Percentiles rank a stretch among this genome's conserved stretches.
These are phyloP conservation scores for Glossosoma conforme DNA, from an alignment of 1,140 invertebrate genomes.

Conservation along the genomic window DNA sequence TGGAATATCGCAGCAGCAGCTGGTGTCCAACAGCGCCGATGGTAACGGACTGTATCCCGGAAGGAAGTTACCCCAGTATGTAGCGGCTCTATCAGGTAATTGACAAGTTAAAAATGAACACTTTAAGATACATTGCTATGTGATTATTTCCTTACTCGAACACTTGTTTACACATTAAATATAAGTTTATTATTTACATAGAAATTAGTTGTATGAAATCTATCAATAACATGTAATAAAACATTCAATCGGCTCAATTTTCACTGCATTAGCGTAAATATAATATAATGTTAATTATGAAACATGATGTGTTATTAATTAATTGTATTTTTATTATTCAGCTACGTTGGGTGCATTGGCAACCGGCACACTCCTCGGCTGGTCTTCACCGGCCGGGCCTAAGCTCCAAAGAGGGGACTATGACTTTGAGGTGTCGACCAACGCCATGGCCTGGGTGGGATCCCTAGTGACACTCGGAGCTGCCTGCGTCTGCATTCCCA, in stretches of 20 bases:
- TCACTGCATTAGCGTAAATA: slow-evolving; percentile 1
- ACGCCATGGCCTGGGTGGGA: slow-evolving; percentile 66
- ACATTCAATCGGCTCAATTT: too few species aligned
- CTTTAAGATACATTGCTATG: too few species aligned
- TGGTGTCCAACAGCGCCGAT: slow-evolving; percentile 42
- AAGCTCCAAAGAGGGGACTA: slow-evolving; percentile 50
- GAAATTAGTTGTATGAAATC: too few species aligned
- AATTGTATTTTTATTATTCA: slow-evolving; percentile 34
- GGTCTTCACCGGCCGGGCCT: slow-evolving; percentile 67
- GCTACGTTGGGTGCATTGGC: slow-evolving; percentile 54
- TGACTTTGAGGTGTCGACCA: slow-evolving; percentile 45
- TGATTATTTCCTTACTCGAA: too few species aligned
- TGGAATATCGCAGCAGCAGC: slow-evolving; percentile 53
- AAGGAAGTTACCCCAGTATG: slow-evolving; percentile 61
- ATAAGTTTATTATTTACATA: too few species aligned
- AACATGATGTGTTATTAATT: neutral
- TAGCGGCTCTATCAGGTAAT: slow-evolving; percentile 59
- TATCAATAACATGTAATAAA: too few species aligned
- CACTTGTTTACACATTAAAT: too few species aligned
- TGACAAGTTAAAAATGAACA: too few species aligned
- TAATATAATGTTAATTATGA: too few species aligned
- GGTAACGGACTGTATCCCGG: slow-evolving; percentile 33
- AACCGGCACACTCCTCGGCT: slow-evolving; percentile 61
- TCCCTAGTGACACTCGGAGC: slow-evolving; percentile 68
- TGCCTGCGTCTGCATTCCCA: slow-evolving; percentile 63